These are phyloP conservation scores for Malacoraja senta DNA, from an alignment of 2,797 vertebrate species.

Conservation along the genomic window DNA sequence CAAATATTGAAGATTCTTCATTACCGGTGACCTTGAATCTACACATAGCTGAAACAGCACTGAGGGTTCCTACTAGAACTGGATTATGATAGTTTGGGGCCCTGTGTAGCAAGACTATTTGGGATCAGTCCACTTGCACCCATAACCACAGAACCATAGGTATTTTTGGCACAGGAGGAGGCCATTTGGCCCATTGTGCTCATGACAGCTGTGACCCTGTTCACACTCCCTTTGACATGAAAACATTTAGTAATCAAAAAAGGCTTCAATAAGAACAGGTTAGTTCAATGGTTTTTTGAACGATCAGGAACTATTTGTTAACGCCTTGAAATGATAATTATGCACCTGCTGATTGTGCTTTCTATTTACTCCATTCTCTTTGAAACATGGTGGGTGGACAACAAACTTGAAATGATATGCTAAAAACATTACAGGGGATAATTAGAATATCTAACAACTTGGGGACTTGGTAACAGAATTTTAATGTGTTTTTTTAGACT, in stretches of 20 bases:
- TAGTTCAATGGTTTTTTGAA: conserved; percentile 8
- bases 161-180: no score
- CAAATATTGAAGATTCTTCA: not conserved
- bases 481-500: not conserved
- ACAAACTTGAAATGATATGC: not conserved
- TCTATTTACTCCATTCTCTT: conserved; percentile 4
- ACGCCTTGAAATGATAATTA: conserved; percentile 22
- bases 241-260: not conserved
- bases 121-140: not conserved
- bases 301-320: conserved; percentile 1
- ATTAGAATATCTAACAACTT: conserved; percentile 25
- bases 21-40: not conserved
- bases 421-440: conserved; percentile 17
- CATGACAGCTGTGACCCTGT: not conserved
- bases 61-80: not conserved
- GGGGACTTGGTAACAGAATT: not conserved
- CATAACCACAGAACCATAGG: no score
- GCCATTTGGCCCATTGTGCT: no score
- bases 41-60: no score
- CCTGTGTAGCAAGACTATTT: not conserved
- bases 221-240: not conserved
- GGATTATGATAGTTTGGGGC: not conserved
- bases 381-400: conserved; percentile 8
- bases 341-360: not conserved
- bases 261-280: not conserved